phyloP scores from a whole-genome alignment of 2,888 invertebrate genomes.

The Pandemis corylana region DNA sequence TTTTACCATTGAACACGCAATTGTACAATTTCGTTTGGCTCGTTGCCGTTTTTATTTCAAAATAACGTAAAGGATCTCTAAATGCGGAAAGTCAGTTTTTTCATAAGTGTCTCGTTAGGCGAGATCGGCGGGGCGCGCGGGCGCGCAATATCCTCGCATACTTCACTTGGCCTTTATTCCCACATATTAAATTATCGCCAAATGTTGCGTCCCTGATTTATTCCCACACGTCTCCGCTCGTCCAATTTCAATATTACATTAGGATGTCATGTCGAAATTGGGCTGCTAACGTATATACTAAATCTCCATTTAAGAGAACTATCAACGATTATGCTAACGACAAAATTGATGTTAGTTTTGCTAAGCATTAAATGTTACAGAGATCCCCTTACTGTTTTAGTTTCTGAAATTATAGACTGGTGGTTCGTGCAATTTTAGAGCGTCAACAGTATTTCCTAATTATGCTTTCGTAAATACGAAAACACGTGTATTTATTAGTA shows the following conservation, averaged over 20 bases:
- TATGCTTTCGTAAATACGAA: too few relatives aligned
- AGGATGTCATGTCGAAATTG: slow-evolving; percentile 34
- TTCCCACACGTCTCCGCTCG: slow-evolving; percentile 52
- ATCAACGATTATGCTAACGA: slow-evolving; percentile 4
- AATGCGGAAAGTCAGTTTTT: slow-evolving; percentile 45
- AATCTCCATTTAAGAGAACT: slow-evolving; percentile 10
- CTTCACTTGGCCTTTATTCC: slow-evolving; percentile 58
- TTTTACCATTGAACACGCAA: too few relatives aligned
- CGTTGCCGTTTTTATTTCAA: slow-evolving; percentile 28
- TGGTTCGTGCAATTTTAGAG: neutral
- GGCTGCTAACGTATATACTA: slow-evolving; percentile 12
- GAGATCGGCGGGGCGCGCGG: slow-evolving; percentile 36
- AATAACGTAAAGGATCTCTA: slow-evolving; percentile 38
- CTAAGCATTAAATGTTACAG: neutral
- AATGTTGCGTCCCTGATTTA: slow-evolving; percentile 69
- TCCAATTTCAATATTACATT: slow-evolving; percentile 48
- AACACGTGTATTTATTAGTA: too few relatives aligned
- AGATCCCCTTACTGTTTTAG: neutral
- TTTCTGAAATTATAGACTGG: neutral
- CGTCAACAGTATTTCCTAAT: too few relatives aligned
- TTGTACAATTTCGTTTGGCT: slow-evolving; percentile 1
- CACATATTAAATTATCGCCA: slow-evolving; percentile 75
- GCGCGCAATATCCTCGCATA: slow-evolving; percentile 48
- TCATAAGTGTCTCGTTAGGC: slow-evolving; percentile 51
- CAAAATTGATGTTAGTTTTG: neutral